These are phyloP conservation scores for Malurus cyaneus DNA, from an alignment of 2,113 vertebrate species.

Conservation along the genomic window DNA sequence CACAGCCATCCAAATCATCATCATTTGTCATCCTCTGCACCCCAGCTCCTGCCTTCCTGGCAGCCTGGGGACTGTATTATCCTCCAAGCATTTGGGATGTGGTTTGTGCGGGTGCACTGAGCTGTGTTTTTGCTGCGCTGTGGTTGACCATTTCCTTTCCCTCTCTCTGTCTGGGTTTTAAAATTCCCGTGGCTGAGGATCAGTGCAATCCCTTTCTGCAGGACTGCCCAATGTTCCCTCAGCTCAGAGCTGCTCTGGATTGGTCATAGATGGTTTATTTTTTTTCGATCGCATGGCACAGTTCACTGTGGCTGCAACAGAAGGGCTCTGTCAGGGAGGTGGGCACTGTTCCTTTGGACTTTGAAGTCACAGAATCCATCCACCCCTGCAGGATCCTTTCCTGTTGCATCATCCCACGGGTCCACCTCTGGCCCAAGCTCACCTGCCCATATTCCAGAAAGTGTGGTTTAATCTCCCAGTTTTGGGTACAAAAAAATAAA, in stretches of 20 bases:
- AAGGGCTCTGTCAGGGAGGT: not conserved
- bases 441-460: not conserved
- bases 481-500: slow-evolving; percentile 29
- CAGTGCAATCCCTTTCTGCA: not conserved
- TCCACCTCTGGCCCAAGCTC: not conserved
- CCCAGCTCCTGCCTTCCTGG: not conserved
- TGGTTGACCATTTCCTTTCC: slow-evolving; percentile 21
- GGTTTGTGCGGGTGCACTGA: not conserved
- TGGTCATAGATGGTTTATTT: not conserved
- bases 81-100: not conserved
- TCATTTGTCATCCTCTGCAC: not conserved
- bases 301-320: not conserved
- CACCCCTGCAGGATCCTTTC: not conserved
- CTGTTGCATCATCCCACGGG: not conserved
- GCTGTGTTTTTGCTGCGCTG: not conserved
- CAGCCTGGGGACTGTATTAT: not conserved
- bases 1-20: not conserved
- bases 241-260: not conserved
- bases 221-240: not conserved
- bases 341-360: not conserved
- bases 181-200: not conserved
- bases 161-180: not conserved
- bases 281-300: not conserved
- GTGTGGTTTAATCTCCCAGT: not conserved
- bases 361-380: not conserved